phyloP scores from a whole-genome alignment of 2,888 invertebrate genomes.

The Cephus rjabovi region DNA sequence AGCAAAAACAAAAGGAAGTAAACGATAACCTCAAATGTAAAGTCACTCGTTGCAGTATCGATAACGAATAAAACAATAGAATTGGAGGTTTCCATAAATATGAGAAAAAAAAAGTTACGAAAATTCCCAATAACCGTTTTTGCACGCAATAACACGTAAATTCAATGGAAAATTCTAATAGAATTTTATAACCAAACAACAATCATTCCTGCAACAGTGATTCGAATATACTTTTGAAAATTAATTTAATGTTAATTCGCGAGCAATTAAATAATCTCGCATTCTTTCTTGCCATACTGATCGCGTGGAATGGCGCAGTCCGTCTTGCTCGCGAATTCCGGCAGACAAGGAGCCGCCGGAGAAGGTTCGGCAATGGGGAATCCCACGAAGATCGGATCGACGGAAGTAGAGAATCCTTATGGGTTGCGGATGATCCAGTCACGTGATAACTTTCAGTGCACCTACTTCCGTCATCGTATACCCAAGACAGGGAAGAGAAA shows the following conservation, averaged over 20 bases:
- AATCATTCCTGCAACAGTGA: background rate
- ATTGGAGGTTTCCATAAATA: background rate
- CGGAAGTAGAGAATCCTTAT: background rate
- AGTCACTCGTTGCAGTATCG: background rate
- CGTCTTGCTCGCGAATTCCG: conserved; percentile 18
- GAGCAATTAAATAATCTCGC: conserved; percentile 17
- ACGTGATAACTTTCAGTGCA: conserved; percentile 20
- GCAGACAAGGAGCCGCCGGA: conserved; percentile 17
- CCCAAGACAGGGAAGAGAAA: background rate
- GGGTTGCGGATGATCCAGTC: background rate
- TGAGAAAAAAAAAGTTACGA: background rate
- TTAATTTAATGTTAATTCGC: conserved; percentile 17
- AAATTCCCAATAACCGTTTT: background rate
- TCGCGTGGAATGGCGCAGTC: conserved; percentile 29
- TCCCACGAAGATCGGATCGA: background rate
- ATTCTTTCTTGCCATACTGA: conserved; percentile 19
- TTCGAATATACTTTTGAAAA: no score
- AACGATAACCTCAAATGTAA: background rate
- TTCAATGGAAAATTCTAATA: background rate
- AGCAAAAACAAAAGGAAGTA: background rate
- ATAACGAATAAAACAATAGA: background rate
- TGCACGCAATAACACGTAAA: background rate
- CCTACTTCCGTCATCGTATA: conserved; percentile 15
- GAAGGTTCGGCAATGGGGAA: conserved; percentile 11
- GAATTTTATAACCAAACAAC: background rate